A percentile compares a stretch with the other conserved stretches of the same genome.
phyloP scores from a whole-genome alignment of 2,888 invertebrate species.

The Scaptomyza reducta region DNA sequence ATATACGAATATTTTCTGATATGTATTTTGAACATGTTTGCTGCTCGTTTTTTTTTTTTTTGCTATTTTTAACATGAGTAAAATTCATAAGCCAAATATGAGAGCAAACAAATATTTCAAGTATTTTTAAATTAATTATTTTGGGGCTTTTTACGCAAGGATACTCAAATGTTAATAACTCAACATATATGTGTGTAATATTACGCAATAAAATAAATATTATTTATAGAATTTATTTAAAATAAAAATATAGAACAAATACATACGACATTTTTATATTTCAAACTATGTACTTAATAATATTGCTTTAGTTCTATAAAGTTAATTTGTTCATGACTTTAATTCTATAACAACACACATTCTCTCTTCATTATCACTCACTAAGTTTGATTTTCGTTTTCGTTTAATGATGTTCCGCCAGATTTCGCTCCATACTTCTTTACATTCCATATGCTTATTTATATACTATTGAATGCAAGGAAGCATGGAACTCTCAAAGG shows the following conservation, averaged over 20 bases:
- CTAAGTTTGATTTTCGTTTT: background rate
- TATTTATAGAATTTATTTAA: background rate
- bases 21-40: conserved; percentile 64
- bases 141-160: background rate
- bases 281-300: no score
- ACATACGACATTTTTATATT: no score
- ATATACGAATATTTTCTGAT: conserved; percentile 43
- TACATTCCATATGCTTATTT: conserved; percentile 85
- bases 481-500: conserved; percentile 85
- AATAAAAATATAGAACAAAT: no score
- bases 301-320: no score
- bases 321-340: no score
- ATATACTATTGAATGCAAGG: conserved; percentile 85
- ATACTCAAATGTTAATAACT: background rate
- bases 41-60: conserved; percentile 20
- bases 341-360: no score
- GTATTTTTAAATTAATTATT: conserved; percentile 15
- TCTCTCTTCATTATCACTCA: background rate
- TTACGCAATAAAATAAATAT: background rate
- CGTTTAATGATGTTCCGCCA: conserved; percentile 73
- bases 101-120: conserved; percentile 37
- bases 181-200: background rate
- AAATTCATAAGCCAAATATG: conserved; percentile 37
- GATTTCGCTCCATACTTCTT: conserved; percentile 85
- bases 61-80: conserved; percentile 66